A percentile compares a stretch with the other conserved stretches of the same genome.
Conservation (phyloP, 1,140 invertebrate species). For the Elysia chlorotica region DNA sequence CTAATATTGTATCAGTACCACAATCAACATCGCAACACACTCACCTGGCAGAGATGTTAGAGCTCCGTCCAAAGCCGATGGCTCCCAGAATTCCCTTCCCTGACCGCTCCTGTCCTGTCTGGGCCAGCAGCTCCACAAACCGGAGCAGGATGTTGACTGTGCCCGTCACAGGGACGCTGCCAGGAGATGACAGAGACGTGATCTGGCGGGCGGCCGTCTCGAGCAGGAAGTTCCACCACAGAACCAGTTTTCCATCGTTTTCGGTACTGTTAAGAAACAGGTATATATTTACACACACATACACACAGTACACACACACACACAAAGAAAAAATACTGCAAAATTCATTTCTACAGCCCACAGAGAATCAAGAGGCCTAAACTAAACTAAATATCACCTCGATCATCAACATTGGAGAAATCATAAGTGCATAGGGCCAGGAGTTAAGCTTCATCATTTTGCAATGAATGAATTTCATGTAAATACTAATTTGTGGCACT, state of each 20-base stretch:
- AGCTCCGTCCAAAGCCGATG: conserved; percentile 70
- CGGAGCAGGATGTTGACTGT: conserved; percentile 63
- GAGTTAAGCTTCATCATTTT: neutral
- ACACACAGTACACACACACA: neutral
- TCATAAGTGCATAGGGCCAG: neutral
- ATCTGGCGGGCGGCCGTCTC: conserved; percentile 65
- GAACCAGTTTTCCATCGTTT: conserved; percentile 68
- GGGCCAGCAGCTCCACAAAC: conserved; percentile 63
- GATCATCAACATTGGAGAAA: neutral
- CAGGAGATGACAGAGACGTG: conserved; percentile 54
- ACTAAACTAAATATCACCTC: neutral
- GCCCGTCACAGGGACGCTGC: conserved; percentile 58
- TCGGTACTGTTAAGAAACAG: conserved; percentile 62
- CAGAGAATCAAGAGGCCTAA: neutral
- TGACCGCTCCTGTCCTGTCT: conserved; percentile 68
- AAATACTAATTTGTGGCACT: neutral
- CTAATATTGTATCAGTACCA: conserved; percentile 29
- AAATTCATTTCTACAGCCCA: neutral
- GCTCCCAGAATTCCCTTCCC: conserved; percentile 70
- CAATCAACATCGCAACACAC: conserved; percentile 66
- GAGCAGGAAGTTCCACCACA: conserved; percentile 68
- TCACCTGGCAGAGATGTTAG: conserved; percentile 67
- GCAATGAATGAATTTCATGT: neutral
- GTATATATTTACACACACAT: neutral
- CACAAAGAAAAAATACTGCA: neutral